These are phyloP conservation scores for Cebidichthys violaceus DNA, from an alignment of 2,113 vertebrate species.

Conservation along the genomic window DNA sequence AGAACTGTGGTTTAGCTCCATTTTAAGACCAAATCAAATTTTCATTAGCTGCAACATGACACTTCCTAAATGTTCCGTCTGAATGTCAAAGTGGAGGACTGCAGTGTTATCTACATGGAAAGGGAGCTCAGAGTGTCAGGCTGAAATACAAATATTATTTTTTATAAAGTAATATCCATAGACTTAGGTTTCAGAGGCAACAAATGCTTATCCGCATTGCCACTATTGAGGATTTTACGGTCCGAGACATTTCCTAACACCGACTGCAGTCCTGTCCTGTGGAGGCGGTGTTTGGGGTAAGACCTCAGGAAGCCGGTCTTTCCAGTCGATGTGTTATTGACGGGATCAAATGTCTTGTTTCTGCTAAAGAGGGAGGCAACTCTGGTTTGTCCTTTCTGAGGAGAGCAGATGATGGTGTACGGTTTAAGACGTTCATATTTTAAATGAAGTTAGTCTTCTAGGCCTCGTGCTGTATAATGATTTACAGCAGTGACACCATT, in stretches of 20 bases:
- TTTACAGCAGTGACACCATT: slow-evolving; percentile 5
- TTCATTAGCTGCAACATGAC: slow-evolving; percentile 24
- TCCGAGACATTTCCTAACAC: slow-evolving; percentile 16
- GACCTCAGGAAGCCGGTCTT: slow-evolving; percentile 51
- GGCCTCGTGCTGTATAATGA: neutral
- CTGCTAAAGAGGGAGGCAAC: slow-evolving; percentile 7
- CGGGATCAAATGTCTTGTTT: slow-evolving; percentile 54
- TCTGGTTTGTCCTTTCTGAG: slow-evolving; percentile 19
- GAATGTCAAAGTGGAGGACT: slow-evolving; percentile 25
- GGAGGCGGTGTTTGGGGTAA: slow-evolving; percentile 48
- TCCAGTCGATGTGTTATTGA: slow-evolving; percentile 56
- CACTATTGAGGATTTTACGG: slow-evolving; percentile 37
- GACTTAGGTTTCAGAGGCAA: slow-evolving; percentile 14
- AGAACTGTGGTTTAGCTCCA: slow-evolving; percentile 7
- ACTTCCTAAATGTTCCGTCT: slow-evolving; percentile 13
- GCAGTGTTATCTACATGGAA: neutral
- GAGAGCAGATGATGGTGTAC: neutral
- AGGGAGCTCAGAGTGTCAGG: neutral
- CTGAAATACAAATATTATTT: slow-evolving; percentile 8
- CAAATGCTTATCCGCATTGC: slow-evolving; percentile 6
- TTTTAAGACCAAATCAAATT: slow-evolving; percentile 32
- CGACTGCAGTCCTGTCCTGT: slow-evolving; percentile 13
- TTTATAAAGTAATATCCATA: slow-evolving; percentile 9
- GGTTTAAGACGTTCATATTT: neutral
- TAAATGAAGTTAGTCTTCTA: neutral